Base-by-base conservation (phyloP, 2,113 vertebrate species). In the Brachypteracias leptosomus region DNA sequence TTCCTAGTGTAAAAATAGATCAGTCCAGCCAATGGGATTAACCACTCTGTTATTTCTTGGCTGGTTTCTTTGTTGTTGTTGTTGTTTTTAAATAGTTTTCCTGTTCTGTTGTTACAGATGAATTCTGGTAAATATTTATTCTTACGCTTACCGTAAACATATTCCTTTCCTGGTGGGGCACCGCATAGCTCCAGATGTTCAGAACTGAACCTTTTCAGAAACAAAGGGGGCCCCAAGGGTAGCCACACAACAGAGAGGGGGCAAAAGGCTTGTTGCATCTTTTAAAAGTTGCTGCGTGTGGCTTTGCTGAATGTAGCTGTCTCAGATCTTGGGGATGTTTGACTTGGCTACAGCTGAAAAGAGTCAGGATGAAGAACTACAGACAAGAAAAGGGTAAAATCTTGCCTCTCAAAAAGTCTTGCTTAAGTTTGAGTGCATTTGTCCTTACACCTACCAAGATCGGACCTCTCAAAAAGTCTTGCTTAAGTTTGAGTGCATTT, bases 111-210 rank as follows among this genome's bases (percentile, higher is more conserved):
- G 63, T 90, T 90, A 67, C 91, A 95, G 85, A 96, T 93, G 79
- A 96, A 57, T 96, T 96, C 91, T 89, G 55, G 71, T 93, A 97
- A 97, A 96, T 97, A 95, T 97, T 97, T 96, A 88, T 85, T 38
- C 82, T 87, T 90, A 63, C 76, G 70, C 83, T 96, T 89, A 82
- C 79, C 11, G 5, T 92, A 94, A 85, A 83, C 2, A 0, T 91
- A 71, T 85, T 88, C 78, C 51, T 90, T 85, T 92, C 77, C 85
- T 52, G 17, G 79, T 22, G 20, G 68, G 71, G 57, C 75, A 61
- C 33, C 5, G 33, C 76, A 12, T 40, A 44, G 77, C 47, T 96
- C 85, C 95, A 96, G 91, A 95, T 93, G 82, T 93, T 76, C 47
- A 82, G 90, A 83, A 20, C 54, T 33, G 33, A 83, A 58, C 36